Percentiles rank a stretch among this genome's conserved stretches.
phyloP scores from a whole-genome alignment of 2,113 vertebrate genomes.

The Ibidorhyncha struthersii region DNA sequence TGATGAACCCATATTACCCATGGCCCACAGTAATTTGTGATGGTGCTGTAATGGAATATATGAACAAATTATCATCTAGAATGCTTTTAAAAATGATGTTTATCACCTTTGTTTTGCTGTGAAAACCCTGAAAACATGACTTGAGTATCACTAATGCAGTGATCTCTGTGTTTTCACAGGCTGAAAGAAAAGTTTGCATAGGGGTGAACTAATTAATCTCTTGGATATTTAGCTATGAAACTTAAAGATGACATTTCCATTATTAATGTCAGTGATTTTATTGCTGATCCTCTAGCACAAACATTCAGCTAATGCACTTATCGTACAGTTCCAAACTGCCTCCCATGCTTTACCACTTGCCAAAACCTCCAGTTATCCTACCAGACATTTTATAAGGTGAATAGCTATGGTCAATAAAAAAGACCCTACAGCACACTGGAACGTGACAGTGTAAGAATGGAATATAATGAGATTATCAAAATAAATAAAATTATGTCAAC shows the following conservation, averaged over 20 bases:
- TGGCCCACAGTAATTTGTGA: neutral
- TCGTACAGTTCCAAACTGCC: neutral
- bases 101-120: neutral
- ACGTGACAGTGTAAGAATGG: neutral
- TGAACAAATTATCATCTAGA: neutral
- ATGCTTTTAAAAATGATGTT: neutral
- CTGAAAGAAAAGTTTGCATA: neutral
- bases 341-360: neutral
- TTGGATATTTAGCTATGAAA: slow-evolving; percentile 22
- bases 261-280: neutral
- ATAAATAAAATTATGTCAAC: neutral
- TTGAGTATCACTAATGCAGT: neutral
- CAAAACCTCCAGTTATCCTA: slow-evolving; percentile 13
- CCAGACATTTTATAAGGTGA: neutral
- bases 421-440: neutral
- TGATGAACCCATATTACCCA: neutral
- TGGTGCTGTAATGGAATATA: neutral
- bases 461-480: neutral
- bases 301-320: slow-evolving; percentile 10
- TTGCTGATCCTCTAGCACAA: slow-evolving; percentile 15
- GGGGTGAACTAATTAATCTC: neutral
- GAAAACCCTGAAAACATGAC: neutral
- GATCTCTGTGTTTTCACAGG: neutral
- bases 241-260: neutral
- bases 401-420: neutral